Base-by-base conservation (phyloP, 1,140 invertebrate genomes). In the Lasaia peninsularis region DNA sequence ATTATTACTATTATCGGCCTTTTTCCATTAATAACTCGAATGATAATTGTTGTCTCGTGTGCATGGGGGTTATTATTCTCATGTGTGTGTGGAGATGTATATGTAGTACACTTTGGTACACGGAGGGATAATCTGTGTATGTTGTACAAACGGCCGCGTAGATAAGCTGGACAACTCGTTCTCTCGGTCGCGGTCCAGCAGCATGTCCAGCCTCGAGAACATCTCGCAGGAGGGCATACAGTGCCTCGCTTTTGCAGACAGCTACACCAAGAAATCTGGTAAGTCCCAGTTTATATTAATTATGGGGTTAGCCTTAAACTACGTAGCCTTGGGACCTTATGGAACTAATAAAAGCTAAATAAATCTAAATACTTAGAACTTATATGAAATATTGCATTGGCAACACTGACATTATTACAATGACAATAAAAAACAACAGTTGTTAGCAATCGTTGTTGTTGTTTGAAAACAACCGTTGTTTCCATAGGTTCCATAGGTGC, bases 121-220 rank as follows among this genome's bases (percentile, higher is more conserved):
- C 65, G 67, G 69, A 68, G 60, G 69, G 65, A 72, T 86, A 80
- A 84, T 63, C 62, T 71, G 54, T 69, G 49, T 79, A 58, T 83
- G 67, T 69, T 83, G 69, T 80, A 84, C 89, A 91, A 93, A 92
- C 91, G 93, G 93, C 88, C 93, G 92, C 79, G 91, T 92, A 98
- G 97, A 99, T 91, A 98, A 98, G 92, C 92, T 97, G 91, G 97
- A 98, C 91, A 97, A 94, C 84, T 96, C 96, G 71, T 98, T 98
- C 91, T 97, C 97, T 78, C 93, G 97, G 84, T 98, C 97, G 71
- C 93, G 97, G 75, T 98, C 97, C 86, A 98, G 97, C 82, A 98
- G 96, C 90, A 98, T 98, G 94, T 98, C 97, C 66, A 98, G 97
- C 89, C 91, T 99, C 80, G 98, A 99, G 90, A 98, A 98, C 91